phyloP scores from a whole-genome alignment of 92 coral and sea anemone species.

The Isaurus tuberculatus region DNA sequence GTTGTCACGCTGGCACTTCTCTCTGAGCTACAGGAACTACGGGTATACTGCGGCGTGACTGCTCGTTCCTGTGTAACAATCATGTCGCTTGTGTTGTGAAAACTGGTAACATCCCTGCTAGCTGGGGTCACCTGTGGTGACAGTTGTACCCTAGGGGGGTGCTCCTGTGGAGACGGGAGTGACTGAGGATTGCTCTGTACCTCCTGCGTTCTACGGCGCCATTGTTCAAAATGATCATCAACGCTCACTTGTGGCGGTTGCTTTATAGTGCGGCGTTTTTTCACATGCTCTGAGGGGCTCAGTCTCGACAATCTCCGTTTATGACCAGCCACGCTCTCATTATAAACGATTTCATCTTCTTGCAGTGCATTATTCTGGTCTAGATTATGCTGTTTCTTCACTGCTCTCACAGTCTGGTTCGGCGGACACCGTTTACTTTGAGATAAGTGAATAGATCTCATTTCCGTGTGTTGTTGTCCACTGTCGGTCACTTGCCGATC shows the following conservation, averaged over 20 bases:
- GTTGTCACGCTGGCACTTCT: conserved; percentile 8
- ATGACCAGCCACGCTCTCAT: background rate
- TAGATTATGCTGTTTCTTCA: background rate
- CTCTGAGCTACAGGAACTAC: conserved; percentile 16
- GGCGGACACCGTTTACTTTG: background rate
- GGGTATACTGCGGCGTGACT: conserved; percentile 25
- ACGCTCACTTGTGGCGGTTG: conserved; percentile 72
- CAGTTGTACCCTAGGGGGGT: background rate
- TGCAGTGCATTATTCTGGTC: conserved; percentile 1
- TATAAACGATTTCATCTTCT: background rate
- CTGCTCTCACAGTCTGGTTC: background rate
- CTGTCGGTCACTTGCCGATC: background rate
- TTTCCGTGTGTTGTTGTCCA: conserved; percentile 8
- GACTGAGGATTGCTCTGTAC: conserved; percentile 27
- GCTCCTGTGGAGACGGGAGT: conserved; percentile 41
- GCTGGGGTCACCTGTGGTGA: conserved; percentile 18
- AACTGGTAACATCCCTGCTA: conserved; percentile 33
- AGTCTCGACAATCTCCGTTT: conserved; percentile 41
- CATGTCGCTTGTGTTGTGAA: conserved; percentile 41
- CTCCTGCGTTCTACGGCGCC: conserved; percentile 72
- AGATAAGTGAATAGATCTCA: background rate
- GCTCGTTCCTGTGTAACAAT: conserved; percentile 19
- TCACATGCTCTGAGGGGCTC: conserved; percentile 31
- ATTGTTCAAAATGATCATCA: conserved; percentile 87
- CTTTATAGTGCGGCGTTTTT: conserved; percentile 59